phyloP scores from a whole-genome alignment of 2,113 vertebrate species.

The rabbit (Oryctolagus cuniculus) region mOryCun1.1 NC_091440.1:16689501-16690000 shows the following conservation, averaged over 20 bases:
- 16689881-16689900: too few relatives aligned
- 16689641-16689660: too few relatives aligned
- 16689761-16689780: not conserved
- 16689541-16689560: not conserved
- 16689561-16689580: not conserved
- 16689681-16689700: not conserved
- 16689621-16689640: too few relatives aligned
- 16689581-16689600: not conserved
- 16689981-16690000: too few relatives aligned
- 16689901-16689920: too few relatives aligned
- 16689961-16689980: too few relatives aligned
- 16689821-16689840: too few relatives aligned
- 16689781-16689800: not conserved
- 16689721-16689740: not conserved
- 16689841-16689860: not conserved
- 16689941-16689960: too few relatives aligned
- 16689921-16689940: too few relatives aligned
- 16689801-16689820: not conserved
- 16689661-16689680: not conserved
- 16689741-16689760: not conserved
- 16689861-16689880: too few relatives aligned
- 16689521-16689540: not conserved
- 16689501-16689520: not conserved
- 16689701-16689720: not conserved
- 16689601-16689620: not conserved